Percentiles rank a stretch among this genome's conserved stretches.
These are phyloP conservation scores for Conus betulinus DNA, from an alignment of 1,140 invertebrate species.

Conservation along the genomic window DNA sequence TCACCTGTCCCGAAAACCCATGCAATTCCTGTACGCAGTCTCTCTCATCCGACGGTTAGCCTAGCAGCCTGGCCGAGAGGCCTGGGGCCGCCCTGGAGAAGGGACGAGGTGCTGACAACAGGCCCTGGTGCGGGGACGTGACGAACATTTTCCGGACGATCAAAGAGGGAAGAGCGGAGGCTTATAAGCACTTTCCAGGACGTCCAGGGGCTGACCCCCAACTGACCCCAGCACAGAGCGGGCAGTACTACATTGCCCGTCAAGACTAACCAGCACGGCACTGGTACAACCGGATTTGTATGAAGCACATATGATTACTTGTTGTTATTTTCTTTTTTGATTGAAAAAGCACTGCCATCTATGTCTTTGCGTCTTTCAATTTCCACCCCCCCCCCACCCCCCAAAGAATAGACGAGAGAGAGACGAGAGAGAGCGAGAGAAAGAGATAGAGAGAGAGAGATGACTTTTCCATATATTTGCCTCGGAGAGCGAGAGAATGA, in stretches of 20 bases:
- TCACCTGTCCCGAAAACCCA: neutral
- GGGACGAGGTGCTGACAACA: conserved; percentile 21
- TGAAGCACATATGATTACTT: too few relatives aligned
- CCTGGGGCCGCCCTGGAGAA: conserved; percentile 17
- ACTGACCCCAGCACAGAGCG: neutral
- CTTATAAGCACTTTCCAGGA: neutral
- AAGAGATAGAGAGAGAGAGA: too few relatives aligned
- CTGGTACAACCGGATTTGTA: too few relatives aligned
- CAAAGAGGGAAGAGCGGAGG: conserved; percentile 3
- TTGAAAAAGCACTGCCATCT: too few relatives aligned
- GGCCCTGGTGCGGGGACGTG: conserved; percentile 5
- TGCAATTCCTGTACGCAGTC: neutral
- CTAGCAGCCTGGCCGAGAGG: conserved; percentile 1
- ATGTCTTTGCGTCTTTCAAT: too few relatives aligned
- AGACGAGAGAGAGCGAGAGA: too few relatives aligned
- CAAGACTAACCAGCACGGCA: neutral
- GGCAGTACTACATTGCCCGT: conserved; percentile 10
- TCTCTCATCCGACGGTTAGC: neutral
- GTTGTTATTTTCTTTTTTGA: too few relatives aligned
- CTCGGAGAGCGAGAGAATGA: too few relatives aligned
- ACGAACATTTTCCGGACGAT: neutral
- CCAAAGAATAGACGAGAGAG: too few relatives aligned
- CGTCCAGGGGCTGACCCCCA: neutral
- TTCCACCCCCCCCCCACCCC: too few relatives aligned
- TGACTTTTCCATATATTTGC: too few relatives aligned